Evolutionary conservation across 2,113 vertebrate species (phyloP).

Genomic region (Pristiophorus japonicus): DNA sequence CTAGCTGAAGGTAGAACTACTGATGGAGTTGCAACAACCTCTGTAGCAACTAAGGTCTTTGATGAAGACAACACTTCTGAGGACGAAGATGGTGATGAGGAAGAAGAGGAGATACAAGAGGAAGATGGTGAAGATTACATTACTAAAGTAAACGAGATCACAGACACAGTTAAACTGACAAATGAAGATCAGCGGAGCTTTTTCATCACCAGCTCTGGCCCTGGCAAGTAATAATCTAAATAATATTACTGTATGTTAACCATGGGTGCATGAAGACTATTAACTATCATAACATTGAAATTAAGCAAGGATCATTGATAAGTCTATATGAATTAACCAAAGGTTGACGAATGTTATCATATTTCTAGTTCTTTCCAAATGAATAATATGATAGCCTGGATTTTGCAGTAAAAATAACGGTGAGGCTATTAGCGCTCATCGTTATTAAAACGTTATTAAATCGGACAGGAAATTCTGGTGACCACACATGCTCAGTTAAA

Average conservation of each 20-base stretch:
- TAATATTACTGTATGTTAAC: too few relatives aligned
- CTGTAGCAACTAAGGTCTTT: conserved; percentile 42
- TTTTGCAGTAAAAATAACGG: not conserved
- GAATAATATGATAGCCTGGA: not conserved
- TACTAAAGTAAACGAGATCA: conserved; percentile 28
- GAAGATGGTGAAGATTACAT: not conserved
- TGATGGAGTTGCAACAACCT: not conserved
- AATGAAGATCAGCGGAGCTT: conserved; percentile 37
- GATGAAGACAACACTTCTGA: conserved; percentile 28
- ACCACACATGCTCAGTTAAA: not conserved
- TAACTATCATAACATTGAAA: not conserved
- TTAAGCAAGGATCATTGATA: not conserved
- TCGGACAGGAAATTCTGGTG: not conserved
- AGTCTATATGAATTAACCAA: not conserved
- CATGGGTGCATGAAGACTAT: conserved; percentile 29
- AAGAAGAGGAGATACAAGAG: not conserved
- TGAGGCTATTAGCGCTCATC: not conserved
- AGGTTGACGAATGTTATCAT: not conserved
- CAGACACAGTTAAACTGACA: not conserved
- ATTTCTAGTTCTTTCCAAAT: not conserved
- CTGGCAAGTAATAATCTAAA: conserved; percentile 44
- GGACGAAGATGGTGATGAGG: conserved; percentile 5
- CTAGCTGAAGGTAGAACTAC: not conserved
- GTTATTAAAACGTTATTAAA: not conserved
- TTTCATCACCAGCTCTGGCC: conserved; percentile 42